Percentiles rank a stretch among this genome's conserved stretches.
Evolutionary conservation across 2,113 vertebrate species (phyloP).

Genomic region (Sinocyclocheilus anophthalmus): DNA sequence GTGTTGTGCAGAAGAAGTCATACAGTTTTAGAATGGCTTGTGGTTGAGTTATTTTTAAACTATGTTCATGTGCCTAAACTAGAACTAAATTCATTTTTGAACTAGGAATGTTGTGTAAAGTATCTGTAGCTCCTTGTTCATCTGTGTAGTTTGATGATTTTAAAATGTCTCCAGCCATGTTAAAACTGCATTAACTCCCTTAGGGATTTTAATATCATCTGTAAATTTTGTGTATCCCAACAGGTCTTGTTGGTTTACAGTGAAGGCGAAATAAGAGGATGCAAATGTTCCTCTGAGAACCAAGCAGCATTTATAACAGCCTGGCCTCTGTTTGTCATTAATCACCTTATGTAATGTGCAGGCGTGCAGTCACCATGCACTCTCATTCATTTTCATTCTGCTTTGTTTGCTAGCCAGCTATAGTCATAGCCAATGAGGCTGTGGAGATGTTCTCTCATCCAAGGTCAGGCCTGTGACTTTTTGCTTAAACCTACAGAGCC

Average conservation of each 20-base stretch:
- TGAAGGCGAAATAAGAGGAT: neutral
- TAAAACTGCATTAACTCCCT: neutral
- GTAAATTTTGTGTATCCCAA: too few relatives aligned
- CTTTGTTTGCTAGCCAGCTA: neutral
- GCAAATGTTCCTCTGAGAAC: neutral
- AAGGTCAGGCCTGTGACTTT: neutral
- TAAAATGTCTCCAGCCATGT: neutral
- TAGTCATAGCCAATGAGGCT: neutral
- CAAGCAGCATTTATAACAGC: slow-evolving; percentile 27
- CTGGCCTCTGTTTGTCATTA: slow-evolving; percentile 5
- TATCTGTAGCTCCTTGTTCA: neutral
- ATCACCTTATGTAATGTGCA: slow-evolving; percentile 20
- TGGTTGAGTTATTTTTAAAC: too few relatives aligned
- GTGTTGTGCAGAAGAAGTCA: neutral
- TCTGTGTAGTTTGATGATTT: too few relatives aligned
- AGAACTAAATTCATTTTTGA: too few relatives aligned
- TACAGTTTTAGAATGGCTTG: neutral
- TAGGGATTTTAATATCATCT: too few relatives aligned
- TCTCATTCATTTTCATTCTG: slow-evolving; percentile 11
- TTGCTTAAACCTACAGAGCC: neutral
- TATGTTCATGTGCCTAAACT: too few relatives aligned
- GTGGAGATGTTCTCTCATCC: neutral
- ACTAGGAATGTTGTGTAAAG: too few relatives aligned
- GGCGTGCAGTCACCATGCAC: neutral
- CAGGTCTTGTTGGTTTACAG: too few relatives aligned